Percentiles rank a stretch among this genome's conserved stretches.
Evolutionary conservation across 2,797 vertebrate species (phyloP).

Genomic region (Apogon hyalosoma): DNA sequence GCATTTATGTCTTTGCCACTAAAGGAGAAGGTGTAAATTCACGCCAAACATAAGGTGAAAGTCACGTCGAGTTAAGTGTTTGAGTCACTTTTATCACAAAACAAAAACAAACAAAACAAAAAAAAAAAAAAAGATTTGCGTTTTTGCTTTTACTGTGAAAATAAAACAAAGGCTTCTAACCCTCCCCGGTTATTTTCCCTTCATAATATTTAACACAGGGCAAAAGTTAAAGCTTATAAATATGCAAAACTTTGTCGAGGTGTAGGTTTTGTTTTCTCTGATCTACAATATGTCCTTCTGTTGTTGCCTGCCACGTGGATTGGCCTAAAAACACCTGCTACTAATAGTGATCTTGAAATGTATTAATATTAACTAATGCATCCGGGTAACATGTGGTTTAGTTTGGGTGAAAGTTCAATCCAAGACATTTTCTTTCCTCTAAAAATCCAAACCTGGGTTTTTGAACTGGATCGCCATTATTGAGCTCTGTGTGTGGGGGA

Average conservation of each 20-base stretch:
- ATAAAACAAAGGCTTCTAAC: constrained; percentile 25
- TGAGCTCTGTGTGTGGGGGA: background rate
- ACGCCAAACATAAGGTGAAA: accelerated
- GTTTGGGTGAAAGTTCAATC: constrained; percentile 18
- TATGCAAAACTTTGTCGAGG: background rate
- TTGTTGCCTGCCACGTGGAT: constrained; percentile 11
- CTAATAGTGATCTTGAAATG: constrained; percentile 34
- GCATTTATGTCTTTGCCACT: background rate
- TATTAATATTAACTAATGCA: constrained; percentile 31
- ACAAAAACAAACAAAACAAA: no score
- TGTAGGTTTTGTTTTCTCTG: background rate
- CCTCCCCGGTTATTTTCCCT: background rate
- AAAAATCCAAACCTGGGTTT: background rate
- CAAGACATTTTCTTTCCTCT: background rate
- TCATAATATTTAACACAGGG: background rate
- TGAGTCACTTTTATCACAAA: background rate
- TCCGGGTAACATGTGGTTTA: background rate
- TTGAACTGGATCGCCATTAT: constrained; percentile 3
- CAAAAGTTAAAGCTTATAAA: constrained; percentile 2
- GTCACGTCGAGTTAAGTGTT: background rate
- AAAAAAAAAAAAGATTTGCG: background rate
- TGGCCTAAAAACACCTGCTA: constrained; percentile 19
- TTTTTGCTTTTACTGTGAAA: background rate
- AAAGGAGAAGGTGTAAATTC: background rate
- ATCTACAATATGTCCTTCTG: background rate